Base-by-base conservation (phyloP, 2,797 vertebrate species). In the Melopsittacus undulatus region DNA sequence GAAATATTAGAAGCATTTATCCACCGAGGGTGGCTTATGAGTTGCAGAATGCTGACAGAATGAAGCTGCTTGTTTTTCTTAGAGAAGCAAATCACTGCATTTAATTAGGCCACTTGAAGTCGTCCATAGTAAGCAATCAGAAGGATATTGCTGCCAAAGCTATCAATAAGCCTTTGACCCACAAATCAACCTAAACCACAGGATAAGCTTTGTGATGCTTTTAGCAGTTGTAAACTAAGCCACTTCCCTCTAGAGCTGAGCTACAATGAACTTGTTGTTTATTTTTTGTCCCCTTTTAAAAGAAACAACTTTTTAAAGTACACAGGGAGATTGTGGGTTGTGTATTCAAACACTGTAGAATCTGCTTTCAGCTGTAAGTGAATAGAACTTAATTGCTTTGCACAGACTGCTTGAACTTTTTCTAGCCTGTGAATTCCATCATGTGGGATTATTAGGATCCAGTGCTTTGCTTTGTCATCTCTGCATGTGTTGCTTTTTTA, bases 141-240 rank as follows among this genome's bases (percentile, higher is more conserved):
- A 56, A 82, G 17, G 69, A n/a, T 77, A 24, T 5, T 87, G 52
- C 36, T 93, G 80, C 61, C 66, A 49, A 30, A 59, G 84, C 81
- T 72, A 16, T 93, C 90, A 68, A 48, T 90, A 87, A 79, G 64
- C 34, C 36, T 80, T 59, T 81, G 90, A 73, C 77, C 78, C 67
- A 42, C 73, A 70, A 32, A 77, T 87, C 80, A 54, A 30, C 87
- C 67, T 42, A 16, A 73, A 61, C 85, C 4, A 0, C 87, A 66
- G 79, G 67, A 46, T 26, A 12, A 3, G 36, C 54, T 69, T 34
- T 51, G 38, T 0, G 2, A 42, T 63, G 43, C 68, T 89, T 49
- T 61, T 43, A 63, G 63, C 14, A 0, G 81, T 83, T 54, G 70
- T 94, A 52, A 90, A 91, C 48, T 17, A 14, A 90, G 75, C 43